These are phyloP conservation scores for Eciton burchellii DNA, from an alignment of 1,140 invertebrate species.

Conservation along the genomic window DNA sequence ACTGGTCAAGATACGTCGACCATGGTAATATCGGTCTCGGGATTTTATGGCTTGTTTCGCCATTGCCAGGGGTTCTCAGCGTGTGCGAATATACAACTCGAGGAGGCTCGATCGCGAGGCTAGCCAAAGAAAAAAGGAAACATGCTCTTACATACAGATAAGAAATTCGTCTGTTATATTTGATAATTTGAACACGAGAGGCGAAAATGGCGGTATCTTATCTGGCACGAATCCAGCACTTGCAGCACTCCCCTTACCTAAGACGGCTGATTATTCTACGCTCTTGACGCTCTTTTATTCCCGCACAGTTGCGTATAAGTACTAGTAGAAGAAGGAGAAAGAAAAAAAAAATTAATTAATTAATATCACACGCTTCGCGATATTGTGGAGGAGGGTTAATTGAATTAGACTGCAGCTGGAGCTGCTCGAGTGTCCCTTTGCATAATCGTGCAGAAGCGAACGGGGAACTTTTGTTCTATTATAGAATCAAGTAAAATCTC, in stretches of 20 bases:
- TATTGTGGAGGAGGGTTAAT: conserved; percentile 77
- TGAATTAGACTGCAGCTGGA: conserved; percentile 78
- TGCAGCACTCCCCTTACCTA: conserved; percentile 13
- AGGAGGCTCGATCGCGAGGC: neutral
- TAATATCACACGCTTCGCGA: conserved; percentile 76
- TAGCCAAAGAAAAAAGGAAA: neutral
- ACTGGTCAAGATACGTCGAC: conserved; percentile 62
- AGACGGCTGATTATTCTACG: conserved; percentile 46
- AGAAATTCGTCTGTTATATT: neutral
- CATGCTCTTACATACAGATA: neutral
- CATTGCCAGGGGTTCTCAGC: conserved; percentile 60
- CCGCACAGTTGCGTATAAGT: conserved; percentile 43
- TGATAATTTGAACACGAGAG: neutral
- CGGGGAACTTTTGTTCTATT: conserved; percentile 74
- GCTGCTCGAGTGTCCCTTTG: conserved; percentile 68
- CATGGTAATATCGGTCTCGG: conserved; percentile 63
- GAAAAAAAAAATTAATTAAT: conserved; percentile 69
- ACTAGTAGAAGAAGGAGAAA: no score
- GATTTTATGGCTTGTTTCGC: conserved; percentile 72
- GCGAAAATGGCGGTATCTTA: conserved; percentile 4
- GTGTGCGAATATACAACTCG: neutral
- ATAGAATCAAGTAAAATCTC: conserved; percentile 80
- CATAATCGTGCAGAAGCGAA: conserved; percentile 68
- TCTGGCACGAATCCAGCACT: conserved; percentile 11
- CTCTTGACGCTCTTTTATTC: conserved; percentile 36